A percentile compares a stretch with the other conserved stretches of the same genome.
Evolutionary conservation across 2,113 vertebrate genomes (phyloP).

Genomic region (Coreoperca whiteheadi): DNA sequence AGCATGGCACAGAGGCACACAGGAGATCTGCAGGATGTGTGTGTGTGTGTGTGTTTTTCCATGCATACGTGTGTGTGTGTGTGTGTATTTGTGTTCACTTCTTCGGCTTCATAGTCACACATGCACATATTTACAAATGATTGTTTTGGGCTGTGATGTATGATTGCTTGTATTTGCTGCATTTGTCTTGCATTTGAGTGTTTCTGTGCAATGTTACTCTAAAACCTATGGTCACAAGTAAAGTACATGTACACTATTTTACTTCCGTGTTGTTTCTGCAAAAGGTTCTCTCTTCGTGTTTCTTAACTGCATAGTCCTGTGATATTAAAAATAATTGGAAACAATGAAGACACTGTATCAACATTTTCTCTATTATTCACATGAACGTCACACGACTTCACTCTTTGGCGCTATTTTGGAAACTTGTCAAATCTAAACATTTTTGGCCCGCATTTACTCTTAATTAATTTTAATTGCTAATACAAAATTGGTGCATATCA

Average conservation of each 20-base stretch:
- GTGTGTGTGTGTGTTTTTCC: constrained; percentile 17
- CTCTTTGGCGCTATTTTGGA: neutral
- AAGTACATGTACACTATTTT: neutral
- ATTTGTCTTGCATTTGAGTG: neutral
- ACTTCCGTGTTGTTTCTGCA: too few relatives aligned
- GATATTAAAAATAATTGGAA: neutral
- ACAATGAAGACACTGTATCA: neutral
- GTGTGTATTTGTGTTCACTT: neutral
- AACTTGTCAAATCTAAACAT: neutral
- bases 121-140: neutral
- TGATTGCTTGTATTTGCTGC: neutral
- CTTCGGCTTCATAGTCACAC: neutral
- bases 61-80: constrained; percentile 15
- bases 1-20: constrained; percentile 71
- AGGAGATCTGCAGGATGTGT: constrained; percentile 71
- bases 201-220: neutral
- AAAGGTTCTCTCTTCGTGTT: neutral
- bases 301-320: neutral
- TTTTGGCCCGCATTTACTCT: neutral
- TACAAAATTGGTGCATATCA: neutral
- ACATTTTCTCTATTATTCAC: neutral
- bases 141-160: neutral
- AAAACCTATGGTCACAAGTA: neutral
- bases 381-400: neutral
- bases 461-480: neutral